Conservation (phyloP, 1,140 invertebrate genomes). For the Cotesia vestalis region DNA sequence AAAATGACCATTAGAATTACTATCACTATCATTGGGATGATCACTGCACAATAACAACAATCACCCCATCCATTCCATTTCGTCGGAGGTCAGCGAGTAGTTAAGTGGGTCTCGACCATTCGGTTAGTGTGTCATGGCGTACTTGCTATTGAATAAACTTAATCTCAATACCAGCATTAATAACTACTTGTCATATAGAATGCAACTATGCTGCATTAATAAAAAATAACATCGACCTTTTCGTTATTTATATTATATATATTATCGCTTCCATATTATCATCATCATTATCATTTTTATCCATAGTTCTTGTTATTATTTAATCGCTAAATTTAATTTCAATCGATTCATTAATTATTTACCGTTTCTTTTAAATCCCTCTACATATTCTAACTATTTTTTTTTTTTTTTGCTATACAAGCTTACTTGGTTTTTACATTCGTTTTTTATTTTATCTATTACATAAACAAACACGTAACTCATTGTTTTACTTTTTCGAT, state of each 20-base stretch:
- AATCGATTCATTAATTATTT: no score
- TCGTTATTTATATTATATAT: slow-evolving; percentile 3
- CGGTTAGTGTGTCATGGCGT: slow-evolving; percentile 67
- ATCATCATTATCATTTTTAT: no score
- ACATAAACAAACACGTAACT: no score
- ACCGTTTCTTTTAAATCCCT: no score
- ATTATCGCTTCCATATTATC: no score
- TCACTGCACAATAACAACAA: slow-evolving; percentile 36
- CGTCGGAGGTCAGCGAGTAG: slow-evolving; percentile 63
- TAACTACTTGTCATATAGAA: slow-evolving; percentile 12
- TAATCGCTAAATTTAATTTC: no score
- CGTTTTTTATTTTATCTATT: no score
- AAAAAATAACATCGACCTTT: slow-evolving; percentile 9
- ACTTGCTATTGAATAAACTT: slow-evolving; percentile 58
- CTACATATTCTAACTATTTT: no score
- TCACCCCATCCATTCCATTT: slow-evolving; percentile 63
- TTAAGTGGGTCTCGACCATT: slow-evolving; percentile 69
- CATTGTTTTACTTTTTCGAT: no score
- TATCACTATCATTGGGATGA: background rate
- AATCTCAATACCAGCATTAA: slow-evolving; percentile 58
- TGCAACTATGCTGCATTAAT: background rate
- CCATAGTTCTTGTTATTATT: no score
- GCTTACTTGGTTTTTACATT: no score
- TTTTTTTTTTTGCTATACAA: no score
- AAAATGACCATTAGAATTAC: slow-evolving; percentile 26